Base-by-base conservation (phyloP, 2,797 vertebrate genomes). In the Anomalospiza imberbis region DNA sequence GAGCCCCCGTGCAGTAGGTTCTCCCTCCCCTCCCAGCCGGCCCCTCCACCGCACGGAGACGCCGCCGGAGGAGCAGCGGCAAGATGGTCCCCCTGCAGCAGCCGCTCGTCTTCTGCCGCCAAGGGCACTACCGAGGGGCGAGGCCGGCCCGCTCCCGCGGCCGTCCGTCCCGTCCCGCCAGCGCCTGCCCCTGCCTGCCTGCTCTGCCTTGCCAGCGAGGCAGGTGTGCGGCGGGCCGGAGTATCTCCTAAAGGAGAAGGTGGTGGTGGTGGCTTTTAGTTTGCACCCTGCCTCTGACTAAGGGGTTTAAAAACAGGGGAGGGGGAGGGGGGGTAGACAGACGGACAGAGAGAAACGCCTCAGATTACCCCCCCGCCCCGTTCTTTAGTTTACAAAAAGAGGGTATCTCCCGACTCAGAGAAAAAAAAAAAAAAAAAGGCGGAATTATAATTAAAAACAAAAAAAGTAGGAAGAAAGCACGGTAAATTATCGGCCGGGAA, bases 91-190 rank as follows among this genome's bases (percentile, higher is more conserved):
- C 87, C 63, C 63, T 36, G 71, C 86, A 16, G 80, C 87, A 87
- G 96, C 92, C 79, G 77, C 34, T 87, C 74, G 57, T 85, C 95
- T 92, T 94, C 90, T 38, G 60, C 91, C 97, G 92, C 85, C 96
- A 85, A 87, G 79, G 55, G 86, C 62, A 40, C 62, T 85, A 88
- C 79, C 70, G 55, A 66, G 83, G 54, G 89, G 80, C 97, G 97
- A 98, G 98, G 97, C 98, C 97, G 97, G 97, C 96, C 85, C 58
- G 48, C 53, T 61, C 34, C 31, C 18, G 16, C 12, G 70, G 38
- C 62, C 66, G 77, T 25, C 71, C 25, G 83, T 55, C 60, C 71
- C 25, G 83, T 55, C 60, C 74, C 66, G 47, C 73, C 12, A 42
- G 42, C 29, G 38, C 38, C 38, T 40, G 38, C 38, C 45, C 61